Evolutionary conservation across 92 coral and sea anemone genomes (phyloP).

Genomic region (Phymanthus crucifer): DNA sequence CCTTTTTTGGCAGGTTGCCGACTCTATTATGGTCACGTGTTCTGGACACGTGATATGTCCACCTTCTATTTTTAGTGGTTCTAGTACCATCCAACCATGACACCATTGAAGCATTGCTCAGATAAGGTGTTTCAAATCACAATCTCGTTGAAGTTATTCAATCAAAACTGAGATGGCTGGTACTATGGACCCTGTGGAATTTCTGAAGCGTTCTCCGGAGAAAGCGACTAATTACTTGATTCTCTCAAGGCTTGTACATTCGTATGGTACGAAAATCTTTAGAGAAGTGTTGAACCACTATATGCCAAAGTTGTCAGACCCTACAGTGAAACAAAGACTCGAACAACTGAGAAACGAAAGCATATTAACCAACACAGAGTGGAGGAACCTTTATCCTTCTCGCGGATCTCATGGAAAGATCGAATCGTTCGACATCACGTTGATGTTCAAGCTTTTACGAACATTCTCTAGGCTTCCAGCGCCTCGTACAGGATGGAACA

Average conservation of each 20-base stretch:
- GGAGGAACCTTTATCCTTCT: slow-evolving; percentile 44
- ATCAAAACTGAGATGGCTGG: background rate
- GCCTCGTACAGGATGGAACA: slow-evolving; percentile 54
- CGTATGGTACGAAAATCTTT: slow-evolving; percentile 5
- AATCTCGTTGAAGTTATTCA: background rate
- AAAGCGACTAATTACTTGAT: background rate
- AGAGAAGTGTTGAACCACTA: slow-evolving; percentile 2
- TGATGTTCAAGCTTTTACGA: slow-evolving; percentile 42
- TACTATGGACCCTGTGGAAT: background rate
- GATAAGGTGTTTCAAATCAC: background rate
- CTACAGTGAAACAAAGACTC: background rate
- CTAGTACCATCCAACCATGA: background rate
- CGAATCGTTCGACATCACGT: slow-evolving; percentile 38
- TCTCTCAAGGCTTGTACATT: background rate
- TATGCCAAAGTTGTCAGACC: background rate
- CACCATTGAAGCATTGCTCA: background rate
- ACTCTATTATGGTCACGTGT: no score
- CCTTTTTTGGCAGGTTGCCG: no score
- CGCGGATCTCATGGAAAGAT: slow-evolving; percentile 11
- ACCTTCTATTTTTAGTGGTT: no score
- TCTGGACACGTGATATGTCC: no score
- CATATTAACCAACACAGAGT: slow-evolving; percentile 20
- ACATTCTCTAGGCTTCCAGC: slow-evolving; percentile 40
- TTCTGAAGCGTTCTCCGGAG: background rate
- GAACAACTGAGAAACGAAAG: background rate